Evolutionary conservation across 92 coral and sea anemone species (phyloP), one percentile per base, ranked within the genome.

Genomic region (Zoanthus sociatus): DNA sequence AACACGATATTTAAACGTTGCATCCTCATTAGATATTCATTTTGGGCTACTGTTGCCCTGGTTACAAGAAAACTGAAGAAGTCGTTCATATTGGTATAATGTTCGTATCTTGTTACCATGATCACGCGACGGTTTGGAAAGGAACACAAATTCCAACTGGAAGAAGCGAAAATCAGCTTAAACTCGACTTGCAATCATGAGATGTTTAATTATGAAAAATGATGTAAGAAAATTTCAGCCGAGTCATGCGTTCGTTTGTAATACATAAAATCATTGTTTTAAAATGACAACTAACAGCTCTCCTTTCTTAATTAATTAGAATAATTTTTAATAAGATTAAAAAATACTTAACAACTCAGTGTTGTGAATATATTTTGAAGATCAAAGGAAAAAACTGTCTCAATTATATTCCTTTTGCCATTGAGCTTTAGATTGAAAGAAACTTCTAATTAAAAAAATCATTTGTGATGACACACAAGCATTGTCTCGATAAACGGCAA

Each of bases 21-120:
- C 45, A 21, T 76, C 16, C 42, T 10, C 31, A 42, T 79, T 79
- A 68, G 6, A 42, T 63, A 58, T 48, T 26, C 84, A 18, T 45
- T 44, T 81, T 14, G 17, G 30, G 60, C 32, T 11, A 9, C 85
- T 81, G 74, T 64, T 81, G n/a, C 75, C 46, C 1, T 12, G 85
- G 85, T 81, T 63, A 81, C 75, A 46, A 66, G 46, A 11, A 81
- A 15, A 64, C 73, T 81, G 17, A 18, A n/a, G 58, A 81, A 81
- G 66, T 69, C 75, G 85, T 66, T 32, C 45, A 10, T 21, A 61
- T 79, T 55, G 60, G 54, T 3, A 26, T 26, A 7, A 20, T 18
- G 26, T 60, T 64, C 47, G 7, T 55, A 44, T 13, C 73, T 20
- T 47, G 85, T 81, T 18, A 32, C 85, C 31, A 81, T 18, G 47